These are phyloP conservation scores for Colossoma macropomum DNA, from an alignment of 2,113 vertebrate species.

Conservation along the genomic window DNA sequence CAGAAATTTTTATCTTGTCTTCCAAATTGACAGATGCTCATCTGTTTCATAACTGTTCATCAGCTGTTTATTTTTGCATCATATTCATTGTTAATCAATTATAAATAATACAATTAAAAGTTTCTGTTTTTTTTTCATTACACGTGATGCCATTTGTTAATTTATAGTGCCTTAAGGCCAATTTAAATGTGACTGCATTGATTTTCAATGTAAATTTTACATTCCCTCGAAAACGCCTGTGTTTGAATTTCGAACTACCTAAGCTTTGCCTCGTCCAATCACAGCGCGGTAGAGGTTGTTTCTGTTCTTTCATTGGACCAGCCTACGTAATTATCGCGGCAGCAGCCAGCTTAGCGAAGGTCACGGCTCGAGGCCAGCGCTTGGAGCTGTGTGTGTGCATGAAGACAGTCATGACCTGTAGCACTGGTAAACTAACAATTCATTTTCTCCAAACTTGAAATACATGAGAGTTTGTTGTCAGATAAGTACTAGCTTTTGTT, in stretches of 20 bases:
- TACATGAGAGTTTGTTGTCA: too few species aligned
- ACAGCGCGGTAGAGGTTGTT: too few species aligned
- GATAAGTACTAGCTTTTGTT: not conserved
- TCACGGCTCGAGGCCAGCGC: not conserved
- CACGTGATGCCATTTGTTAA: not conserved
- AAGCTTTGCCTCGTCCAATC: not conserved
- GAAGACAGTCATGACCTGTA: too few species aligned
- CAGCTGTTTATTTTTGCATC: too few species aligned
- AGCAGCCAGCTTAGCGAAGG: not conserved
- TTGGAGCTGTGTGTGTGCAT: not conserved
- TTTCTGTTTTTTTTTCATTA: not conserved
- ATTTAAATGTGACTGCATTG: not conserved
- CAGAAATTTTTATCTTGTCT: not conserved
- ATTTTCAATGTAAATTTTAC: not conserved
- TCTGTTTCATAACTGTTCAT: not conserved
- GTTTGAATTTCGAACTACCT: not conserved
- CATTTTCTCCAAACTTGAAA: too few species aligned
- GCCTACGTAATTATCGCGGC: not conserved
- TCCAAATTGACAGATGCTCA: too few species aligned
- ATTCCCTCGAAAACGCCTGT: not conserved
- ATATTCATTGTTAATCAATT: not conserved
- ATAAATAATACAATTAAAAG: not conserved
- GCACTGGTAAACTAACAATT: too few species aligned
- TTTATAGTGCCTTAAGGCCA: not conserved
- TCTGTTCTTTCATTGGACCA: not conserved